These are phyloP conservation scores for Atrichornis clamosus DNA, from an alignment of 2,113 vertebrate species.

Conservation along the genomic window DNA sequence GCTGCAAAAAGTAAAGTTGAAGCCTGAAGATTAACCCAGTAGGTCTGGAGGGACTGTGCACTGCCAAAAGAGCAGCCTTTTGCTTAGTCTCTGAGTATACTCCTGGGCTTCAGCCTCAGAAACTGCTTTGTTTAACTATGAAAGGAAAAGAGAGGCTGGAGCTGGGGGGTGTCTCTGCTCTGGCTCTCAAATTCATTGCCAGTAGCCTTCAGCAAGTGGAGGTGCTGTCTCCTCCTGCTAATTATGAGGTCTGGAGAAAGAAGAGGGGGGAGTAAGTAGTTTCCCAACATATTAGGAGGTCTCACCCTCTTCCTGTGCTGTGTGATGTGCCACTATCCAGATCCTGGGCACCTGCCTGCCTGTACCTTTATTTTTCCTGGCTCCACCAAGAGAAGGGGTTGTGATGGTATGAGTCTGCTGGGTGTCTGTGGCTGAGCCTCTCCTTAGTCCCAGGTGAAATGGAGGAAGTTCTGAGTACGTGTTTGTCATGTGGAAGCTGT, in stretches of 20 bases:
- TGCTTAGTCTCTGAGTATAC: fast-evolving
- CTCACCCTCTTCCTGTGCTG: not conserved
- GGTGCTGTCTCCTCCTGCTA: not conserved
- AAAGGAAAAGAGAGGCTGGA: not conserved
- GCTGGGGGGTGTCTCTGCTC: not conserved
- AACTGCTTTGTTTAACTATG: not conserved
- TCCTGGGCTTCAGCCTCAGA: not conserved
- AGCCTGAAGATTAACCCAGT: not conserved
- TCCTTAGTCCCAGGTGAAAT: not conserved
- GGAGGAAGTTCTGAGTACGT: fast-evolving
- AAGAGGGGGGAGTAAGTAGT: not conserved
- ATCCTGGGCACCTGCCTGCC: not conserved
- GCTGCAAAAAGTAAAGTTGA: not conserved
- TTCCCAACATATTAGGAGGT: not conserved
- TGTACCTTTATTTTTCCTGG: not conserved
- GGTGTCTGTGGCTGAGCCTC: not conserved
- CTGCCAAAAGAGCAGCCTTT: not conserved
- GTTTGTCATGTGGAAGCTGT: not conserved
- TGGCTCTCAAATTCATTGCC: not conserved
- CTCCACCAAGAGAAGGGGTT: not conserved
- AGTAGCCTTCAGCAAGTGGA: not conserved
- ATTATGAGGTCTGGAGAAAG: not conserved
- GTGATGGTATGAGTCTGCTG: not conserved
- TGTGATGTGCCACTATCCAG: not conserved
- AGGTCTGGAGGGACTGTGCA: not conserved